Percentiles rank a stretch among this genome's conserved stretches.
Evolutionary conservation across 2,888 invertebrate genomes (phyloP).

Genomic region (Metopia argyrocephala): DNA sequence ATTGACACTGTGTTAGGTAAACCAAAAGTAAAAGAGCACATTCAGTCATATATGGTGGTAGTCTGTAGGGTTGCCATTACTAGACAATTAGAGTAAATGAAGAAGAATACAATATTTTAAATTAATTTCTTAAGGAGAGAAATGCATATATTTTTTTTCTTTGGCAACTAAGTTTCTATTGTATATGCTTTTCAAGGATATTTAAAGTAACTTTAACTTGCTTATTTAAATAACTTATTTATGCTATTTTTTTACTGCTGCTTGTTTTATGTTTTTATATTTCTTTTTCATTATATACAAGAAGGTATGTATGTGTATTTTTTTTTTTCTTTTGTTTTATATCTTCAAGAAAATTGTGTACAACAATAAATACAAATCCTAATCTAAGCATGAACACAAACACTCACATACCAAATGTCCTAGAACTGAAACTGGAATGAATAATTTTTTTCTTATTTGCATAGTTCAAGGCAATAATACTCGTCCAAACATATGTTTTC

Average conservation of each 20-base stretch:
- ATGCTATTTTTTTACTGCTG: neutral
- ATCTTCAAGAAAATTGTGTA: neutral
- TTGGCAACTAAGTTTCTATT: neutral
- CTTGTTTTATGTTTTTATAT: neutral
- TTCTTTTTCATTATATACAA: neutral
- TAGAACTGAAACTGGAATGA: constrained; percentile 18
- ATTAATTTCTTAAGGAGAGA: too few species aligned
- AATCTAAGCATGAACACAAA: neutral
- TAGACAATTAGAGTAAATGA: neutral
- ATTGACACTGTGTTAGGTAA: neutral
- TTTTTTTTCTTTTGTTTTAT: neutral
- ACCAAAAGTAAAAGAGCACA: neutral
- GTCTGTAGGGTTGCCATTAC: neutral
- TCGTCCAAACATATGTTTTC: neutral
- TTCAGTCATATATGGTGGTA: neutral
- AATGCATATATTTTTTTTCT: neutral
- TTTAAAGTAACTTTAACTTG: neutral
- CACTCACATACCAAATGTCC: neutral
- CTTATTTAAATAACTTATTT: neutral
- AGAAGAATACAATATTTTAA: neutral
- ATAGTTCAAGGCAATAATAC: constrained; percentile 17
- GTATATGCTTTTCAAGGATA: neutral
- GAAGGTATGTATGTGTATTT: neutral
- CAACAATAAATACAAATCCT: neutral
- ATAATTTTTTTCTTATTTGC: neutral